Evolutionary conservation across 2,888 invertebrate genomes (phyloP).

Genomic region (Tolmerus cingulatus): DNA sequence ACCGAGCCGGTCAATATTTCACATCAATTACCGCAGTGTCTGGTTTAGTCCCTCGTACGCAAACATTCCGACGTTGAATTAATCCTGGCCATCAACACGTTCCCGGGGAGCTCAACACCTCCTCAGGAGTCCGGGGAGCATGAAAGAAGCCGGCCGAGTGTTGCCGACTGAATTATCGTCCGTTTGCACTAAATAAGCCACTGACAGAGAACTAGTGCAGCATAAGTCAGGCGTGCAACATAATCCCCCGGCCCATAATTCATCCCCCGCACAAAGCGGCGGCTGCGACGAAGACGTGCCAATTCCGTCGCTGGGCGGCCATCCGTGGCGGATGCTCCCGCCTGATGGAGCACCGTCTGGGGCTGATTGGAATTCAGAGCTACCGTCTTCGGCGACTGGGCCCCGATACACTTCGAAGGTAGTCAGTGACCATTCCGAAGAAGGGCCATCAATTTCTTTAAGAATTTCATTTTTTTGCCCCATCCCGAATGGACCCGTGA

Average conservation of each 20-base stretch:
- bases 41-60: not conserved
- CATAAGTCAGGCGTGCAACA: not conserved
- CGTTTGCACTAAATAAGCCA: not conserved
- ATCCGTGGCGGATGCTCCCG: not conserved
- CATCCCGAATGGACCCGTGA: not conserved
- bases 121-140: not conserved
- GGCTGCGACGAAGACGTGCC: not conserved
- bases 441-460: slow-evolving; percentile 14
- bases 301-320: not conserved
- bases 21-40: not conserved
- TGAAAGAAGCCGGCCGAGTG: not conserved
- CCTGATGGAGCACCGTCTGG: not conserved
- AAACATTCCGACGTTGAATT: not conserved
- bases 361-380: not conserved
- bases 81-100: not conserved
- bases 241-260: not conserved
- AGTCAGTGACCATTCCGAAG: not conserved
- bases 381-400: not conserved
- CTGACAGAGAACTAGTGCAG: not conserved
- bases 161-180: not conserved
- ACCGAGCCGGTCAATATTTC: not conserved
- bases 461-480: slow-evolving; percentile 34
- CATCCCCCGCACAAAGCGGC: not conserved
- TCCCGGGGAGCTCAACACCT: not conserved
- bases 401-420: not conserved